phyloP scores from a whole-genome alignment of 2,113 vertebrate genomes.

The Nestor notabilis region DNA sequence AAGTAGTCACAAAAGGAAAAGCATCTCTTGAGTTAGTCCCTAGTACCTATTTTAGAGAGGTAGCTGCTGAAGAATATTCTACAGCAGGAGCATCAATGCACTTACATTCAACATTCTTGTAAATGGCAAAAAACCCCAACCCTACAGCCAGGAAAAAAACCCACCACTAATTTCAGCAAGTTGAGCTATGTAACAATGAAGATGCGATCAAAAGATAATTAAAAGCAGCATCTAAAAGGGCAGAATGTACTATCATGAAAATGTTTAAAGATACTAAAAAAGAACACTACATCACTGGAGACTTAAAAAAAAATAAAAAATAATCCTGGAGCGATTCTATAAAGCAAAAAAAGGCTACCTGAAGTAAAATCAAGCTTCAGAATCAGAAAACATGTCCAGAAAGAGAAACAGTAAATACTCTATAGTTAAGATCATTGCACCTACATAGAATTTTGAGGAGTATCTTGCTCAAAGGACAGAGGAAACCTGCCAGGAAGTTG shows the following conservation, averaged over 20 bases:
- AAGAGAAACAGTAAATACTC: neutral
- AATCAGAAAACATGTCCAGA: neutral
- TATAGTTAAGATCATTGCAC: neutral
- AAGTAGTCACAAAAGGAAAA: neutral
- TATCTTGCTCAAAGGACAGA: neutral
- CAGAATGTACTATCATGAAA: neutral
- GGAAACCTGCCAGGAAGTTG: neutral
- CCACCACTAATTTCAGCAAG: neutral
- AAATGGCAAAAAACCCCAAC: neutral
- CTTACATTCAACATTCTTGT: neutral
- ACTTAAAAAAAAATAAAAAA: neutral
- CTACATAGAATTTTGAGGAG: neutral
- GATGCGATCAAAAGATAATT: neutral
- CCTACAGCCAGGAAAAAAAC: neutral
- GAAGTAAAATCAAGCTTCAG: neutral
- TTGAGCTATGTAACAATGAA: fast-evolving
- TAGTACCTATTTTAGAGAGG: neutral
- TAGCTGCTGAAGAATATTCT: neutral
- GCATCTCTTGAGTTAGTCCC: neutral
- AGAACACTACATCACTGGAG: neutral
- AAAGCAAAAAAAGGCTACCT: neutral
- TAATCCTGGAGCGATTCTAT: neutral
- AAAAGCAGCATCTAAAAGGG: neutral
- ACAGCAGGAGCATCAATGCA: neutral
- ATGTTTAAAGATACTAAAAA: neutral